These are phyloP conservation scores for Pseudanteris insignis DNA, from an alignment of 2,888 invertebrate species.

Conservation along the genomic window DNA sequence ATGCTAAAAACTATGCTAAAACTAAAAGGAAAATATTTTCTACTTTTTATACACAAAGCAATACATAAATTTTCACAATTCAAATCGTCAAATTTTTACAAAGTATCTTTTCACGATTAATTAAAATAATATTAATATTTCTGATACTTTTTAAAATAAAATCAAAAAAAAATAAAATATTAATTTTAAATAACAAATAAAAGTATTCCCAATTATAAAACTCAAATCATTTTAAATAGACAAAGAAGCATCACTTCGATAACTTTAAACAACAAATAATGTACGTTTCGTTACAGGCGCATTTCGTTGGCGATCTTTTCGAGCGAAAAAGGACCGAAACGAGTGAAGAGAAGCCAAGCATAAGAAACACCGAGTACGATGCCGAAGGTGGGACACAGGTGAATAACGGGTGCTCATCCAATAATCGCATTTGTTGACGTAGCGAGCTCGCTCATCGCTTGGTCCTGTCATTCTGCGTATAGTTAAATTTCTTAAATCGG, in stretches of 20 bases:
- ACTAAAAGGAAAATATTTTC: no score
- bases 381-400: conserved; percentile 61
- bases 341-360: conserved; percentile 49
- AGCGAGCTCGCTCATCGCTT: conserved; percentile 56
- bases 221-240: no score
- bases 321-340: conserved; percentile 45
- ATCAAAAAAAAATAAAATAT: neutral
- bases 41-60: no score
- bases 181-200: neutral
- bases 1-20: no score
- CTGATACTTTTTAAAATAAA: no score
- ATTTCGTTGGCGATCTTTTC: conserved; percentile 57
- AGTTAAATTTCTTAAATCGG: conserved; percentile 23
- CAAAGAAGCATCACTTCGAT: no score
- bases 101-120: no score
- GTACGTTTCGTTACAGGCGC: conserved; percentile 50
- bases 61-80: no score
- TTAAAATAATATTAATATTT: no score
- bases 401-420: conserved; percentile 63
- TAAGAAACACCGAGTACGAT: conserved; percentile 57
- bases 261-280: no score
- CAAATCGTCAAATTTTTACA: no score
- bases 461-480: conserved; percentile 44
- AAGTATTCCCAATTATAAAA: neutral
- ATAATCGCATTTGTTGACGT: conserved; percentile 59